Evolutionary conservation across 92 coral and sea anemone species (phyloP).

Genomic region (Montipora capitata): DNA sequence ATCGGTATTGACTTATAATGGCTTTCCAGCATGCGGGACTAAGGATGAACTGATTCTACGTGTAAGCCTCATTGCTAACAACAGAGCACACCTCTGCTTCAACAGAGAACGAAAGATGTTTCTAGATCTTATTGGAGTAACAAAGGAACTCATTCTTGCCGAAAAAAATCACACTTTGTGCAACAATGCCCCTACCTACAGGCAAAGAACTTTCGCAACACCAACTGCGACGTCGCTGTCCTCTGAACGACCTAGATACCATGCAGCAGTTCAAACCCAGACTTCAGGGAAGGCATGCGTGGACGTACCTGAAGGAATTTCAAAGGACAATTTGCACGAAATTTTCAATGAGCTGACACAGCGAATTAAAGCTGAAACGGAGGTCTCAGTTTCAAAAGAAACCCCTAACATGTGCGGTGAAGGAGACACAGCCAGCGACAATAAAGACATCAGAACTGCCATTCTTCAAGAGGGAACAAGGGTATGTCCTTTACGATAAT

Average conservation of each 20-base stretch:
- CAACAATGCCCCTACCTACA: conserved; percentile 17
- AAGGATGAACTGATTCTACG: conserved; percentile 65
- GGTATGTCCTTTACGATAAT: neutral
- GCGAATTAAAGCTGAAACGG: neutral
- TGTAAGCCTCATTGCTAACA: conserved; percentile 49
- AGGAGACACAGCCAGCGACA: too few relatives aligned
- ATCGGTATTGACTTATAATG: conserved; percentile 49
- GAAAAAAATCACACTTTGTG: conserved; percentile 25
- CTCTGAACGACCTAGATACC: conserved; percentile 44
- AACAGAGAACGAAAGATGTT: conserved; percentile 25
- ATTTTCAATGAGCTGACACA: neutral
- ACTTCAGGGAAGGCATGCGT: conserved; percentile 2
- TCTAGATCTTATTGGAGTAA: conserved; percentile 25
- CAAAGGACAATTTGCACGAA: conserved; percentile 16
- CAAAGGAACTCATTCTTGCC: conserved; percentile 29
- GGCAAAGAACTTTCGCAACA: conserved; percentile 54
- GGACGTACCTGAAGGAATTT: neutral
- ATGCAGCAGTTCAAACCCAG: conserved; percentile 35
- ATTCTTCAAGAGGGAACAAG: conserved; percentile 7
- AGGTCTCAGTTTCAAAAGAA: too few relatives aligned
- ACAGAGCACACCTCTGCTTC: conserved; percentile 25
- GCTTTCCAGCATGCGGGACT: conserved; percentile 40
- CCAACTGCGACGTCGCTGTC: conserved; percentile 25
- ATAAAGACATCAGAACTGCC: neutral
- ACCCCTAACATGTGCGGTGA: too few relatives aligned